Percentiles rank a stretch among this genome's conserved stretches.
These are phyloP conservation scores for Drosophila bocqueti DNA, from an alignment of 1,140 invertebrate species.

Conservation along the genomic window DNA sequence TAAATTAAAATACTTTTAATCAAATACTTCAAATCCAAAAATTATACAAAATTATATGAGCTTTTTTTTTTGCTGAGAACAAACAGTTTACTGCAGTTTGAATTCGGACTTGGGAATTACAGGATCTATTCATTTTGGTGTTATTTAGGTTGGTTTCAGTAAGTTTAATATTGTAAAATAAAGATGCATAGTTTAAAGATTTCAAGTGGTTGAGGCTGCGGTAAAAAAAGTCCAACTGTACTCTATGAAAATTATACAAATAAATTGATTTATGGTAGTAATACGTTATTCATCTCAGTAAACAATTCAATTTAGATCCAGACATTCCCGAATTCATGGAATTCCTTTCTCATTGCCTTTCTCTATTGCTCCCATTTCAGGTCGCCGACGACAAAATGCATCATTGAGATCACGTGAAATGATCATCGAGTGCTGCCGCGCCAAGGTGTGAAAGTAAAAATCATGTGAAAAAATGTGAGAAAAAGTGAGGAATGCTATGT, in stretches of 20 bases:
- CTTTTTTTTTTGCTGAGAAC: background rate
- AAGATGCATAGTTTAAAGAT: background rate
- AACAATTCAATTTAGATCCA: constrained; percentile 3
- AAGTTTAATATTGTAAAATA: background rate
- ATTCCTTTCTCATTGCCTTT: constrained; percentile 28
- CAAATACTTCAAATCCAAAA: background rate
- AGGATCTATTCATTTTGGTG: too few relatives aligned
- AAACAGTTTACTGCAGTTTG: background rate
- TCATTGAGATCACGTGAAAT: constrained; percentile 47
- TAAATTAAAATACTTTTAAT: too few relatives aligned
- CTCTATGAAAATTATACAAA: background rate
- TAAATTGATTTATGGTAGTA: background rate
- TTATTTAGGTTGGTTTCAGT: background rate
- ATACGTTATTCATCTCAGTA: background rate
- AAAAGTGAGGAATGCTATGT: constrained; percentile 51
- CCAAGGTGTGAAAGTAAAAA: constrained; percentile 47
- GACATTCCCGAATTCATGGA: background rate
- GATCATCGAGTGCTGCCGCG: constrained; percentile 31
- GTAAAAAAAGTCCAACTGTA: background rate
- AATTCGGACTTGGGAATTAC: background rate
- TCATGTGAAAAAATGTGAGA: constrained; percentile 55
- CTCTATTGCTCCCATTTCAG: constrained; percentile 41
- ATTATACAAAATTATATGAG: background rate
- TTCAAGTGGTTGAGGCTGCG: background rate
- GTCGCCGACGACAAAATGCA: constrained; percentile 44